phyloP scores from a whole-genome alignment of 2,113 vertebrate genomes.

The Zosterops pallidus region DNA sequence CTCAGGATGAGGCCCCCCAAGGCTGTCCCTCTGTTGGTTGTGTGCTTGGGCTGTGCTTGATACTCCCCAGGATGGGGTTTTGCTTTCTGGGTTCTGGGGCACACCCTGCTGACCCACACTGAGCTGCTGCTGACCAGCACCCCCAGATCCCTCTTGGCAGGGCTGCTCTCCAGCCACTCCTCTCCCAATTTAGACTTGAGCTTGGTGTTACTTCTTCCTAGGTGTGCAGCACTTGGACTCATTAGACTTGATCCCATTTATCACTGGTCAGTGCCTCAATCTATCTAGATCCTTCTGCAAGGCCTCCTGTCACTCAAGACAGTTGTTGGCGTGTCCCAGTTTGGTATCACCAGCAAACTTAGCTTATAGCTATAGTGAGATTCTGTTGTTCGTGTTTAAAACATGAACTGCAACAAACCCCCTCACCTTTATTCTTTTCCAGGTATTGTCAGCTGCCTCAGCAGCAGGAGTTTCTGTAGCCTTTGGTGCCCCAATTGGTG shows the following conservation, averaged over 20 bases:
- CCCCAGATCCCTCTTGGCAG: not conserved
- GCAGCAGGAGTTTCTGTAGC: constrained; percentile 97
- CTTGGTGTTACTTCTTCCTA: too few species aligned
- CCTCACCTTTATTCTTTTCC: not conserved
- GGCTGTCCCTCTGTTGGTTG: not conserved
- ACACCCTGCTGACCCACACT: not conserved
- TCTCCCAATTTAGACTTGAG: not conserved
- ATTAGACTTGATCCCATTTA: not conserved
- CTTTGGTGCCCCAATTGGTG: constrained; percentile 97
- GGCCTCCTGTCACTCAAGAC: not conserved
- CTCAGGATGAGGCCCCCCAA: not conserved
- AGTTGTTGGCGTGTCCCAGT: not conserved
- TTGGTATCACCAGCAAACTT: not conserved
- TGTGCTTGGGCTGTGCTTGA: not conserved
- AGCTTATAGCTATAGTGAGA: not conserved
- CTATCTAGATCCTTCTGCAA: not conserved
- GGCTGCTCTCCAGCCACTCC: not conserved
- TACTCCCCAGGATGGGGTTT: not conserved
- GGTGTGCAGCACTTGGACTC: not conserved
- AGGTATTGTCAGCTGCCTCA: constrained; percentile 97
- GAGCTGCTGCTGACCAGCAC: not conserved
- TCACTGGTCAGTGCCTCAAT: not conserved
- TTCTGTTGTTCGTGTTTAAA: not conserved
- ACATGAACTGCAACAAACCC: not conserved
- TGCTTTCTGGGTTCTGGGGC: not conserved